A percentile compares a stretch with the other conserved stretches of the same genome.
Conservation (phyloP, 2,797 vertebrate genomes). For the Sebastolobus alascanus region DNA sequence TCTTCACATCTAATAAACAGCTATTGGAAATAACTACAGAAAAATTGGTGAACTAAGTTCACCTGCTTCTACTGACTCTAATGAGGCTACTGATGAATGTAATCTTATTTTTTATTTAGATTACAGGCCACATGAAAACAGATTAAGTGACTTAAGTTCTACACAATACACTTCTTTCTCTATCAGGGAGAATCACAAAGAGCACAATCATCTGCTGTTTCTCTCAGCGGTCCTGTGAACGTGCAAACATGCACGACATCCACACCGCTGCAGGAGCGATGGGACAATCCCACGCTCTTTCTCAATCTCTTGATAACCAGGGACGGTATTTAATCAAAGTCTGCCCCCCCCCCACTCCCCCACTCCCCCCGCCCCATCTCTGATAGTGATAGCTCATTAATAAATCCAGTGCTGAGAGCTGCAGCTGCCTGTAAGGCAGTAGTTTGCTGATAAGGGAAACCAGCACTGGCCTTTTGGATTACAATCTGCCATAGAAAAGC, state of each 20-base stretch:
- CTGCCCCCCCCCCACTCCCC: constrained; percentile 7
- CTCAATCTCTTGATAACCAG: constrained; percentile 49
- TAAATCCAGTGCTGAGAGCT: constrained; percentile 64
- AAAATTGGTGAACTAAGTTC: not conserved
- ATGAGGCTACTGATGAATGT: not conserved
- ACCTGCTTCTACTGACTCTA: not conserved
- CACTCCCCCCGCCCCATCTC: not conserved
- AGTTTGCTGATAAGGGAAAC: constrained; percentile 78
- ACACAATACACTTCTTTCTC: not conserved
- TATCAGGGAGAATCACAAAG: not conserved
- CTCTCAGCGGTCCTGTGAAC: not conserved
- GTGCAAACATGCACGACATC: constrained; percentile 20
- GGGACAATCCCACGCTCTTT: constrained; percentile 30
- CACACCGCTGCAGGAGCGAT: not conserved
- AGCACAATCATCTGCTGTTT: not conserved
- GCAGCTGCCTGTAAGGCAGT: constrained; percentile 57
- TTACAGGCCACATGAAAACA: not conserved
- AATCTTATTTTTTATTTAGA: not conserved
- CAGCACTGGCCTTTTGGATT: constrained; percentile 80
- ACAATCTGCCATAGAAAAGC: constrained; percentile 79
- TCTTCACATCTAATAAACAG: not conserved
- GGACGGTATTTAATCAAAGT: constrained; percentile 56
- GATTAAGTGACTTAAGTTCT: not conserved
- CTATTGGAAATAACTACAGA: not conserved
- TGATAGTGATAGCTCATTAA: constrained; percentile 64